Evolutionary conservation across 30 jellyfish, hydroid and myxozoan genomes (phyloP), one percentile per base, ranked within the genome.

Genomic region (Cassiopea andromeda): DNA sequence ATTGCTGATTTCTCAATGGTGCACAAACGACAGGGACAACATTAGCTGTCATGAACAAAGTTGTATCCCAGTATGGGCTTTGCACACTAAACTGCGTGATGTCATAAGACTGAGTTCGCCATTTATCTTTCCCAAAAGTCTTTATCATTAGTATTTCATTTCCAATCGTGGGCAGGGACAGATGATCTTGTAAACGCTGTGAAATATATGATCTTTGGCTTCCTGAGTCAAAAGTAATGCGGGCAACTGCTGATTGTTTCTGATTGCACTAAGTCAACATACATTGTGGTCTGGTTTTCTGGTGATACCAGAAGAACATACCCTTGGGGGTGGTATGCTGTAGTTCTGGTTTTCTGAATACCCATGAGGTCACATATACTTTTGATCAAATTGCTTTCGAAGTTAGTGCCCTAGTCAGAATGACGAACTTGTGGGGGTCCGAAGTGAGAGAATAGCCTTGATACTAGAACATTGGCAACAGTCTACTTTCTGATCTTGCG

Each of bases 11-110:
- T 74, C 46, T 44, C 68, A 86, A 82, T 13, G 89, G 94, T 27
- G 88, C 88, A 50, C 94, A 86, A 50, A 86, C 88, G 17, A 77
- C 82, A 45, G 89, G 81, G 18, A 75, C 82, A 5, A 77, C 88
- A 76, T 86, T 45, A 44, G 82, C 94, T 15, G 60, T 86, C 13
- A 86, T 82, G 68, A 73, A 86, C 12, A 61, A 15, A 49, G 7
- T 58, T 44, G 17, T 19, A 43, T 77, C 88, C 44, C 47, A 48
- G 38, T 60, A 76, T 12, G 89, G 88, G 58, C 94, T 86, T 86
- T 82, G 57, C 14, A 60, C 82, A 38, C 83, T 50, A 67, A 86
- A 38, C 50, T 86, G 89, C 16, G 89, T 76, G 16, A 86, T 71
- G 75, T 86, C 94, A 76, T 82, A 74, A 14, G 69, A 17, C 43